Conservation (phyloP, 1,140 invertebrate species). For the Anastrepha obliqua region DNA sequence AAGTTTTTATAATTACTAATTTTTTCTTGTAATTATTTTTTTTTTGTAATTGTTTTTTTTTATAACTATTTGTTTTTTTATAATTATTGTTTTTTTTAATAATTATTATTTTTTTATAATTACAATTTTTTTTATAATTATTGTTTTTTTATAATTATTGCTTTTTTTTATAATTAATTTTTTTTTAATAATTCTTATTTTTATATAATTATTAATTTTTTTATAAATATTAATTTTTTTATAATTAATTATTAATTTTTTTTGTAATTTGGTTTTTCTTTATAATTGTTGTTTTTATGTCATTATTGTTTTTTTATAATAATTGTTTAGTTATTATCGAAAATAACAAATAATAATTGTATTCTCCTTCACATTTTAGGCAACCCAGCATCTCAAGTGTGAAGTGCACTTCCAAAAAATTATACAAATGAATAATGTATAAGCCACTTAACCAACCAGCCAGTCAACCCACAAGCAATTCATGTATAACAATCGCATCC, state of each 20-base stretch:
- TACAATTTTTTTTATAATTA: neutral
- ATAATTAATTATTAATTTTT: neutral
- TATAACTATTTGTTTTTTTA: neutral
- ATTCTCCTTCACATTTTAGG: neutral
- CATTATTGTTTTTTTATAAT: too few species aligned
- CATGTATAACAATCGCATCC: neutral
- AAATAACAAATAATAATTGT: too few species aligned
- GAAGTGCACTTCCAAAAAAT: slow-evolving; percentile 26
- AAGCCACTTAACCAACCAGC: slow-evolving; percentile 11
- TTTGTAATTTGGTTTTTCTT: too few species aligned
- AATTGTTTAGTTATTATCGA: too few species aligned
- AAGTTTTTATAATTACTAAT: too few species aligned
- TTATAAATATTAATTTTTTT: neutral
- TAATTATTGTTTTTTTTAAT: neutral
- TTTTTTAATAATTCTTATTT: neutral
- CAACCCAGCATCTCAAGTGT: neutral
- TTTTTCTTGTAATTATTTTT: neutral
- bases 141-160: neutral
- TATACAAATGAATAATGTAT: neutral
- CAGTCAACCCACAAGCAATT: slow-evolving; percentile 30
- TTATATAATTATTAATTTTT: neutral
- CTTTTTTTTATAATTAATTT: neutral
- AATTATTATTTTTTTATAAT: neutral
- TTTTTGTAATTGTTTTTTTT: neutral
- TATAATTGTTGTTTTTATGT: too few species aligned